phyloP scores from a whole-genome alignment of 2,113 vertebrate species.

The Puntigrus tetrazona region DNA sequence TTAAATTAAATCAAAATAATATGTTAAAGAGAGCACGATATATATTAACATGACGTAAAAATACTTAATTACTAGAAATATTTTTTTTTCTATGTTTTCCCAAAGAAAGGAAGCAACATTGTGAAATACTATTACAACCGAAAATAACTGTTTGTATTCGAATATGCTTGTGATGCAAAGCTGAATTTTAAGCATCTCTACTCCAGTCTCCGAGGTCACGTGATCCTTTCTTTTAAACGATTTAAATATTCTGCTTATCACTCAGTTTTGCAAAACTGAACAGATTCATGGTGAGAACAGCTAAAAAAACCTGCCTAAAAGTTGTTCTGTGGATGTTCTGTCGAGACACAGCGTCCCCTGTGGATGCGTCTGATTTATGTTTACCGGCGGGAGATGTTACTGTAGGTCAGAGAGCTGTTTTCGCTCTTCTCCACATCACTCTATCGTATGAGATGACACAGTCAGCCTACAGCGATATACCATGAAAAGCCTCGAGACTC shows the following conservation, averaged over 20 bases:
- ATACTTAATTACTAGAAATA: not conserved
- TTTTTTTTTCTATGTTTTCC: too few relatives aligned
- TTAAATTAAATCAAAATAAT: too few relatives aligned
- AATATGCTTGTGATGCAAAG: too few relatives aligned
- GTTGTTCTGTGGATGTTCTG: not conserved
- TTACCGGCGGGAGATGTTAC: not conserved
- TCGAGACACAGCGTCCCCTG: not conserved
- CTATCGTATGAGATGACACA: not conserved
- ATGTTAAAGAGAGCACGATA: not conserved
- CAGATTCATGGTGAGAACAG: not conserved
- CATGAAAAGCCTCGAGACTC: not conserved
- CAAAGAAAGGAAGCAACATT: not conserved
- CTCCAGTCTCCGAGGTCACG: not conserved
- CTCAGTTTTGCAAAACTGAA: not conserved
- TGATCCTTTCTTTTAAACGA: not conserved
- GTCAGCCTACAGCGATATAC: constrained; percentile 12
- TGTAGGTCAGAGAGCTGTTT: not conserved
- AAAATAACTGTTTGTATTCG: too few relatives aligned
- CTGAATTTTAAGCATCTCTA: too few relatives aligned
- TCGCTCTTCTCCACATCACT: not conserved
- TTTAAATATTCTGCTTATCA: not conserved
- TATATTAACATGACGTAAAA: not conserved
- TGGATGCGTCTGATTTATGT: not conserved
- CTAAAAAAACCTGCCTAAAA: not conserved
- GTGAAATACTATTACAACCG: not conserved